These are phyloP conservation scores for Diacarnus erythraeanus DNA, from an alignment of 37 sponge, comb jelly and placozoan genomes.

Conservation along the genomic window DNA sequence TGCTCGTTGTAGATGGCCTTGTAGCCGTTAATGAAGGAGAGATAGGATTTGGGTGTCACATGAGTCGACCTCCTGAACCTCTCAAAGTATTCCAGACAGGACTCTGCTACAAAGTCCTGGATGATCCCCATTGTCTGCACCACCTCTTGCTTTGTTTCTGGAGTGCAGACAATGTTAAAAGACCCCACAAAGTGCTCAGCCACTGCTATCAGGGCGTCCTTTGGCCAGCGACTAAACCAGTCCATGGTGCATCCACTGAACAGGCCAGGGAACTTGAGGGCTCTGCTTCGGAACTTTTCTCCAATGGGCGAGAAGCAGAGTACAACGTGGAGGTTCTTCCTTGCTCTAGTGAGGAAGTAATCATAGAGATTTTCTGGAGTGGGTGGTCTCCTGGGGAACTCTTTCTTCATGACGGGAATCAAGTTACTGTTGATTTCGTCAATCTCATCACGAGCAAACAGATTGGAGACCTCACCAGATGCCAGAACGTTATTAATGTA, in stretches of 20 bases:
- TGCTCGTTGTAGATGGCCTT: conserved; percentile 87
- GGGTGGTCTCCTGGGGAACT: conserved; percentile 92
- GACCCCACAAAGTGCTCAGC: conserved; percentile 90
- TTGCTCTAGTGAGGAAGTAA: conserved; percentile 91
- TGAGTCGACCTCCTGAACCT: conserved; percentile 92
- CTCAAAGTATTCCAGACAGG: conserved; percentile 93
- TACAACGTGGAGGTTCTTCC: conserved; percentile 97
- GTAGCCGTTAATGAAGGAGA: conserved; percentile 94
- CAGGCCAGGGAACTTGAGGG: conserved; percentile 98
- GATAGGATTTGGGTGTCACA: conserved; percentile 98
- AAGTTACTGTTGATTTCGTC: conserved; percentile 94
- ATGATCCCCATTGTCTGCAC: conserved; percentile 94
- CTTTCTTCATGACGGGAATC: conserved; percentile 96
- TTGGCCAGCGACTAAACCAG: conserved; percentile 99
- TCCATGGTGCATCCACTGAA: conserved; percentile 99
- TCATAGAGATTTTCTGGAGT: conserved; percentile 98
- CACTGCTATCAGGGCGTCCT: conserved; percentile 98
- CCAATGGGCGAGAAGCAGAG: conserved; percentile 99
- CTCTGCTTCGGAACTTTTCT: conserved; percentile 96
- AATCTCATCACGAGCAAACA: conserved; percentile 97
- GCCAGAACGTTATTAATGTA: conserved; percentile 99
- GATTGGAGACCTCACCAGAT: conserved; percentile 96
- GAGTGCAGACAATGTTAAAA: conserved; percentile 83
- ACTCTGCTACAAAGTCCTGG: conserved; percentile 98
- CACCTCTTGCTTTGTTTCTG: conserved; percentile 86